Conservation (phyloP, 2,797 vertebrate species). For the Pseudopleuronectes americanus region DNA sequence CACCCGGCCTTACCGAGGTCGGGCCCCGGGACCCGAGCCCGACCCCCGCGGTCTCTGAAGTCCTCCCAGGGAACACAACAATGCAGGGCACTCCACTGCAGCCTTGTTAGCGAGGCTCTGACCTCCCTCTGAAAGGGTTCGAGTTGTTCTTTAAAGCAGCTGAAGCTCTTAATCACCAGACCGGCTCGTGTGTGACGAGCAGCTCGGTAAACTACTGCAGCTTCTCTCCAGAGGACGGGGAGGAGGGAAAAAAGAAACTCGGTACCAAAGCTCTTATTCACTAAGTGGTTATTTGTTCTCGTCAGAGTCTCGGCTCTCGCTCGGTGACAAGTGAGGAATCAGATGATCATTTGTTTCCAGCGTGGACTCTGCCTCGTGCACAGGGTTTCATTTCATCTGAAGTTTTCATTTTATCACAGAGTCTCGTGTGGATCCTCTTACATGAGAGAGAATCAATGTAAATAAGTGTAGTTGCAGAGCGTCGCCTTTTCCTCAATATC, state of each 20-base stretch:
- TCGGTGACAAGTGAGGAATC: background rate
- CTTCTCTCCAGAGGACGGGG: no score
- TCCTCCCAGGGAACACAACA: background rate
- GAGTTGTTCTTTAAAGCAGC: constrained; percentile 39
- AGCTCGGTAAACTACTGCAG: constrained; percentile 5
- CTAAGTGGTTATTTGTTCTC: background rate
- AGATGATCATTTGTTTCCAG: background rate
- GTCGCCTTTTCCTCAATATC: constrained; percentile 25
- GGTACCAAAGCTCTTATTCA: no score
- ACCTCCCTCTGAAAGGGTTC: constrained; percentile 14
- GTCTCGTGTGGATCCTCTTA: background rate
- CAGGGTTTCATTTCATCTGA: no score
- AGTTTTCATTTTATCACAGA: background rate
- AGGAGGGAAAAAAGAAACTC: background rate
- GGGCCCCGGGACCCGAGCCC: constrained; percentile 1
- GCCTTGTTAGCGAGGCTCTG: constrained; percentile 53
- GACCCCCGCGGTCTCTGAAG: constrained; percentile 19
- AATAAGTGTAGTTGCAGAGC: background rate
- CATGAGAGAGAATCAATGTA: background rate
- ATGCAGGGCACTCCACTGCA: constrained; percentile 19
- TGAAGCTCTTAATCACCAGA: constrained; percentile 56
- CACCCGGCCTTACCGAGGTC: constrained; percentile 4
- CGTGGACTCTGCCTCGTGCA: no score
- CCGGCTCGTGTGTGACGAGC: constrained; percentile 16
- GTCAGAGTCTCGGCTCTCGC: no score